A percentile compares a stretch with the other conserved stretches of the same genome.
phyloP scores from a whole-genome alignment of 2,797 vertebrate genomes.

The Lepilemur septentrionalis region DNA sequence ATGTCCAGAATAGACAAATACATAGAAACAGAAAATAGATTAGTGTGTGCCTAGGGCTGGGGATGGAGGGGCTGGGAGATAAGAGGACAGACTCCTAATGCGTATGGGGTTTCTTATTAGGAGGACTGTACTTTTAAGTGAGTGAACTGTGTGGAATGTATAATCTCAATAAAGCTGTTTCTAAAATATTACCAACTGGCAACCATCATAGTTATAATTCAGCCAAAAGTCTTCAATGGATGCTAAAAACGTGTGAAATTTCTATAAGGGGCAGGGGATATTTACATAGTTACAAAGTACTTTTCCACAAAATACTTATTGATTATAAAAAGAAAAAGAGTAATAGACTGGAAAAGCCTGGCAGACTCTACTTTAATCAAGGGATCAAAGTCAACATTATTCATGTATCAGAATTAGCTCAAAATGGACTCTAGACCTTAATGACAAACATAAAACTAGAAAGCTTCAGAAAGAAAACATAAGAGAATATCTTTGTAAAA shows the following conservation, averaged over 20 bases:
- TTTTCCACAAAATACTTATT: not conserved
- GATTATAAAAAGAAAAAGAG: not conserved
- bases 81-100: not conserved
- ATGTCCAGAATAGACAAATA: not conserved
- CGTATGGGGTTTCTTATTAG: not conserved
- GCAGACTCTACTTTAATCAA: not conserved
- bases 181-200: not conserved
- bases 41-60: not conserved
- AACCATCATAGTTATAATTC: not conserved
- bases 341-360: not conserved
- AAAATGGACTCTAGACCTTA: not conserved
- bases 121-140: not conserved
- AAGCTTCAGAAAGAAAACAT: not conserved
- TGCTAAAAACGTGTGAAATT: slow-evolving; percentile 13
- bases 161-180: not conserved
- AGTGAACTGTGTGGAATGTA: not conserved
- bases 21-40: not conserved
- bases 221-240: not conserved
- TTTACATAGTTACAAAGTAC: not conserved
- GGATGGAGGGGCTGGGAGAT: not conserved
- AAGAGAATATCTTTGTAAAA: not conserved
- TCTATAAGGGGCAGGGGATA: not conserved
- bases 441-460: not conserved
- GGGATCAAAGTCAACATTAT: not conserved
- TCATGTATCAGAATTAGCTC: not conserved